These are phyloP conservation scores for Emmelina monodactyla DNA, from an alignment of 2,888 invertebrate species.

Conservation along the genomic window DNA sequence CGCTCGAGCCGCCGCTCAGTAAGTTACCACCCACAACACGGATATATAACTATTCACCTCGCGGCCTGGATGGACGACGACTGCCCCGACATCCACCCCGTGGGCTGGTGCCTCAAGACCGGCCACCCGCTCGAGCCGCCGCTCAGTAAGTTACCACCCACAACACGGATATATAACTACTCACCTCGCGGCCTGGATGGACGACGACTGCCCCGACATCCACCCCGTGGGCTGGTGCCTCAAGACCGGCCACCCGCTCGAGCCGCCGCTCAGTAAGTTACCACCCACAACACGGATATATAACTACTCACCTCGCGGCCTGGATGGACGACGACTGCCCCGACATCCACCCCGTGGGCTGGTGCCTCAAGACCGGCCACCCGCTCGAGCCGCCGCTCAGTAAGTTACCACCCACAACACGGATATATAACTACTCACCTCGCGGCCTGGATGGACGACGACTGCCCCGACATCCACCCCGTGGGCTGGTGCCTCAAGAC, in stretches of 20 bases:
- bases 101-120: constrained; percentile 90
- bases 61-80: constrained; percentile 93
- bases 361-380: constrained; percentile 90
- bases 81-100: constrained; percentile 88
- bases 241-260: constrained; percentile 86
- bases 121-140: constrained; percentile 88
- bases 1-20: constrained; percentile 84
- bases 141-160: constrained; percentile 76
- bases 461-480: constrained; percentile 89
- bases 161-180: too few species aligned
- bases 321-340: constrained; percentile 92
- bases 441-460: constrained; percentile 90
- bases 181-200: constrained; percentile 89
- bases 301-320: too few species aligned
- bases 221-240: constrained; percentile 93
- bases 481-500: constrained; percentile 92
- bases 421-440: too few species aligned
- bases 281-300: too few species aligned
- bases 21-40: too few species aligned
- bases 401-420: too few species aligned
- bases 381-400: constrained; percentile 85
- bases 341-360: constrained; percentile 91
- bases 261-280: constrained; percentile 82
- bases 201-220: constrained; percentile 89
- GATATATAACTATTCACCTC: too few species aligned